Base-by-base conservation (phyloP, 2,888 invertebrate species). In the Eretmocerus hayati region DNA sequence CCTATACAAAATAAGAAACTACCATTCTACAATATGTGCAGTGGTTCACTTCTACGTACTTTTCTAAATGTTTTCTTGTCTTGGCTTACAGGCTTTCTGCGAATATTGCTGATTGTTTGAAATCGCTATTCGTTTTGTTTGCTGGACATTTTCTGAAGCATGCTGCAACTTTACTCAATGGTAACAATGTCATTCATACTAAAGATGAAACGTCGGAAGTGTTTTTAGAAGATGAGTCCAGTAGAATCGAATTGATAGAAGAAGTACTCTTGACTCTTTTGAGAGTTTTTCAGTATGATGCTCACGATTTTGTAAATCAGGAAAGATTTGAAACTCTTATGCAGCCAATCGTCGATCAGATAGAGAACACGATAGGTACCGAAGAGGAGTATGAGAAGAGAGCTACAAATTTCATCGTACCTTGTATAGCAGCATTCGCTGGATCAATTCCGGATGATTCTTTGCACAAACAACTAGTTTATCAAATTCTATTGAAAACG, bases 51-150 rank as follows among this genome's bases (percentile, higher is more conserved):
- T n/a, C n/a, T n/a, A n/a, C n/a, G n/a, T n/a, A n/a, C n/a, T n/a
- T n/a, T n/a, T n/a, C n/a, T n/a, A n/a, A n/a, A n/a, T n/a, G n/a
- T n/a, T n/a, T n/a, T n/a, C n/a, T n/a, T n/a, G n/a, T n/a, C n/a
- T n/a, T n/a, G n/a, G n/a, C 13, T 72, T 79, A 62, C 69, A 80
- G 85, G 62, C 65, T 91, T 26, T 87, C 88, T 49, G 79, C 79
- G 53, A 82, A 81, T 36, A 82, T 94, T 42, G 89, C 92, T 0
- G 85, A 86, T 45, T 81, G 83, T 52, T 73, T 96, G 4, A 90
- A 91, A 70, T 87, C 90, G 5, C 73, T 96, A 1, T 95, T 94
- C 69, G 85, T 89, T 0, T 73, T 91, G n/a, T 95, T 94, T 67
- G 90, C 92, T 39, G 85, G 85, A 0, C 86, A 89, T 62, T 85